phyloP scores from a whole-genome alignment of 2,113 vertebrate genomes.

The Sisor rabdophorus region DNA sequence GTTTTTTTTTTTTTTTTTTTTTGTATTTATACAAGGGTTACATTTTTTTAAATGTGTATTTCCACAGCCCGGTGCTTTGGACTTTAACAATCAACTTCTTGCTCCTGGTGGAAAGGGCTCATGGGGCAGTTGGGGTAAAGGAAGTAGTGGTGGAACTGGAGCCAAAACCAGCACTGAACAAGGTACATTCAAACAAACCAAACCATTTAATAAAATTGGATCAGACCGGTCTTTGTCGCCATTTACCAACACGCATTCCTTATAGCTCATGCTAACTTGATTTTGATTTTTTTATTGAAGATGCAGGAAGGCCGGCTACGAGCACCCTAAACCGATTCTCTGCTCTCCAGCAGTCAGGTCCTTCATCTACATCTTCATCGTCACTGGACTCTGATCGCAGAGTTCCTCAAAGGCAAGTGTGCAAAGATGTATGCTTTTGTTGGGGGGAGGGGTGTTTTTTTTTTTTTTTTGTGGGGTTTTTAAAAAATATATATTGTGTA shows the following conservation, averaged over 20 bases:
- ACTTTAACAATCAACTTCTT: constrained; percentile 88
- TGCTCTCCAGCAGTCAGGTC: constrained; percentile 84
- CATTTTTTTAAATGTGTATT: not conserved
- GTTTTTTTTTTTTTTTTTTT: too few relatives aligned
- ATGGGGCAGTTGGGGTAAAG: constrained; percentile 92
- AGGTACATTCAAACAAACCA: constrained; percentile 61
- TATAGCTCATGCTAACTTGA: not conserved
- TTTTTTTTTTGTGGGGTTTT: not conserved
- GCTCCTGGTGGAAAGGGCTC: constrained; percentile 83
- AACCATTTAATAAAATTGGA: too few relatives aligned
- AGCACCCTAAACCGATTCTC: constrained; percentile 93
- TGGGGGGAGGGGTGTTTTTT: not conserved
- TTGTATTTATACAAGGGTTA: too few relatives aligned
- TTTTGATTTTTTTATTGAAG: constrained; percentile 53
- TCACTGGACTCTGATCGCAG: constrained; percentile 78
- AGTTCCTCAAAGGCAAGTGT: constrained; percentile 80
- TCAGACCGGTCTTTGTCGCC: too few relatives aligned
- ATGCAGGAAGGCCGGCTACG: constrained; percentile 80
- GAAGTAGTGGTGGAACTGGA: constrained; percentile 90
- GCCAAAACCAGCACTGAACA: constrained; percentile 77
- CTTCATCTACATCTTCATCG: constrained; percentile 50
- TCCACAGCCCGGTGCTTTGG: constrained; percentile 80
- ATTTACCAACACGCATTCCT: too few relatives aligned
- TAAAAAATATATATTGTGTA: not conserved
- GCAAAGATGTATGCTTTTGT: not conserved